A percentile compares a stretch with the other conserved stretches of the same genome.
Conservation (phyloP, 2,888 invertebrate genomes). For the Drosophila sordidula region DNA sequence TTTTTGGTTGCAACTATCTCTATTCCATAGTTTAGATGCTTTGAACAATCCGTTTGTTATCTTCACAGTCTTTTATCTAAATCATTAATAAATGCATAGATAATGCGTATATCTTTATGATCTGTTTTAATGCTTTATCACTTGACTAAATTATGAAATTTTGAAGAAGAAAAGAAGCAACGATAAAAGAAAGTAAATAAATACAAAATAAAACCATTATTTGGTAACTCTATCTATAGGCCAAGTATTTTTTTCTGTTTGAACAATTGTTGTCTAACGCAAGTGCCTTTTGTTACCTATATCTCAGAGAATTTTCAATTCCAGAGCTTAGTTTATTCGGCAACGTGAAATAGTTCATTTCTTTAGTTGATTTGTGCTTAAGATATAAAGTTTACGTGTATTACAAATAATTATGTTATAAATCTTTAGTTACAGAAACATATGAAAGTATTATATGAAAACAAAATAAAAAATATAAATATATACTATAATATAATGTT, state of each 20-base stretch:
- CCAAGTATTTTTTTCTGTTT: constrained; percentile 14
- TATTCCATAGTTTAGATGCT: neutral
- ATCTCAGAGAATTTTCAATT: neutral
- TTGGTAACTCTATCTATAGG: neutral
- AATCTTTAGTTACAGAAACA: no score
- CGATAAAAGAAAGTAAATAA: neutral
- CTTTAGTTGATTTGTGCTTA: neutral
- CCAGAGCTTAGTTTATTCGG: constrained; percentile 6
- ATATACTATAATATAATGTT: no score
- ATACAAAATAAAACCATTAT: neutral
- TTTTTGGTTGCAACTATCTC: no score
- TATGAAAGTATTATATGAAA: no score
- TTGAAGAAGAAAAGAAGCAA: neutral
- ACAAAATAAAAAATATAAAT: no score
- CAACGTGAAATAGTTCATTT: constrained; percentile 1
- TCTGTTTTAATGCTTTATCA: no score
- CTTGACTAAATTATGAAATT: no score
- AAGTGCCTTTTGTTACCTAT: neutral
- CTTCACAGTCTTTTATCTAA: no score
- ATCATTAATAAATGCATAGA: no score
- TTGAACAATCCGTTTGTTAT: no score
- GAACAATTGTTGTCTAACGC: constrained; percentile 13
- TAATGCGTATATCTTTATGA: no score
- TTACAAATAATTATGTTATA: no score
- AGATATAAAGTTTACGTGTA: neutral